Conservation (phyloP, 1,140 invertebrate genomes). For the Saxidomus purpurata region DNA sequence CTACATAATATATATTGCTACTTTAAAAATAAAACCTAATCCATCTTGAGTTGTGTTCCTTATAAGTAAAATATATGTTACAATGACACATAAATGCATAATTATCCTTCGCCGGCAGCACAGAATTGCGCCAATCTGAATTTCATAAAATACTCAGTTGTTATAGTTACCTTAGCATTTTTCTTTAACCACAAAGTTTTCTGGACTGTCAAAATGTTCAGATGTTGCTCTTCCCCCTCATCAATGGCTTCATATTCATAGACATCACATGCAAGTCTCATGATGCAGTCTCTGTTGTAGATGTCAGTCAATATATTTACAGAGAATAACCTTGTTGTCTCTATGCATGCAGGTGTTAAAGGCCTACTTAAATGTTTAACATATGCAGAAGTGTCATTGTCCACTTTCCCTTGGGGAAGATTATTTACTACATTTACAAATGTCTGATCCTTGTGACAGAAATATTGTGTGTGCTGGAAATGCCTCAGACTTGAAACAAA, state of each 20-base stretch:
- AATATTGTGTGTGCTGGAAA: conserved; percentile 18
- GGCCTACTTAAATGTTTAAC: conserved; percentile 16
- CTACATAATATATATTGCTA: not conserved
- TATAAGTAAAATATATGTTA: too few relatives aligned
- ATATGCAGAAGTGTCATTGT: not conserved
- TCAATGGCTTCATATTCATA: conserved; percentile 18
- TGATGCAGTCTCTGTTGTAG: conserved; percentile 32
- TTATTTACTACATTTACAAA: conserved; percentile 28
- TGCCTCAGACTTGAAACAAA: conserved; percentile 41
- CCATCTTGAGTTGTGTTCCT: too few relatives aligned
- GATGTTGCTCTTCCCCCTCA: not conserved
- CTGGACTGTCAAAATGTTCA: not conserved
- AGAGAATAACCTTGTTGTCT: conserved; percentile 26
- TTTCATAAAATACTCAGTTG: too few relatives aligned
- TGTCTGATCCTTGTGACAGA: conserved; percentile 2
- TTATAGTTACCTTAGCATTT: not conserved
- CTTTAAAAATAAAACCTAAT: not conserved
- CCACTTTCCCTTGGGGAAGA: not conserved
- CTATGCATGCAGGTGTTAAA: not conserved
- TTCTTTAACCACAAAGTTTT: not conserved
- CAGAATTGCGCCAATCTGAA: too few relatives aligned
- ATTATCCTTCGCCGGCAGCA: too few relatives aligned
- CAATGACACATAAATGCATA: too few relatives aligned
- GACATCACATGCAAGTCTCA: conserved; percentile 17
- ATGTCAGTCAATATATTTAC: conserved; percentile 28